Base-by-base conservation (phyloP, 2,113 vertebrate species). In the Neopipo cinnamomea region DNA sequence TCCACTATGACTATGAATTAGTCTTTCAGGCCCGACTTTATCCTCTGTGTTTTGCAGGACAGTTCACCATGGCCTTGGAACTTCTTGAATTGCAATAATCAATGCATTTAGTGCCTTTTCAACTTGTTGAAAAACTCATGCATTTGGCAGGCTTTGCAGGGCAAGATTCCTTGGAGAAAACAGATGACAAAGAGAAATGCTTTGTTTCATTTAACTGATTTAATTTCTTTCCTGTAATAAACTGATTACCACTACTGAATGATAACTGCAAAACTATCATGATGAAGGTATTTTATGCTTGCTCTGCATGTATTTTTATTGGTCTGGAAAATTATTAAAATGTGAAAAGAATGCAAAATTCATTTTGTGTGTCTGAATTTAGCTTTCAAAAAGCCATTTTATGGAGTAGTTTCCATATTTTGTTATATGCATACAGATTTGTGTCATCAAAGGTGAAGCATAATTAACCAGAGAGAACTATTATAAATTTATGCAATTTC, bases 191-290 rank as follows among this genome's bases (percentile, higher is more conserved):
- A 59, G 22, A 62, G 5, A 89, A 50, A 9, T 5, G 11, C 35
- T 61, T 55, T 44, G 22, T 44, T 81, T 63, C 68, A 85, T 67
- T 79, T 56, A 92, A 52, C 3, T 19, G 28, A 66, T 76, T 33
- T 67, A 37, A 79, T 50, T 83, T 72, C 73, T 91, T 85, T 65
- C 49, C 30, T 67, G 27, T 35, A 90, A 91, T 59, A 53, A 79
- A 39, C 6, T 59, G 8, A 55, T 41, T 47, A 75, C 9, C 35
- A 53, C 18, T 63, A 74, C 4, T 62, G 47, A 87, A 71, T 22
- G 46, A 14, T 27, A 78, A 35, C 12, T 35, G 52, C 35, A 88
- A 90, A 93, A 46, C 12, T 41, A 25, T 31, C 30, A 70, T 14
- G 25, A 62, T 42, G 10, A 76, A 5, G 5, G 30, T 14, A 68